These are phyloP conservation scores for Stercorarius parasiticus DNA, from an alignment of 2,113 vertebrate genomes.

Conservation along the genomic window DNA sequence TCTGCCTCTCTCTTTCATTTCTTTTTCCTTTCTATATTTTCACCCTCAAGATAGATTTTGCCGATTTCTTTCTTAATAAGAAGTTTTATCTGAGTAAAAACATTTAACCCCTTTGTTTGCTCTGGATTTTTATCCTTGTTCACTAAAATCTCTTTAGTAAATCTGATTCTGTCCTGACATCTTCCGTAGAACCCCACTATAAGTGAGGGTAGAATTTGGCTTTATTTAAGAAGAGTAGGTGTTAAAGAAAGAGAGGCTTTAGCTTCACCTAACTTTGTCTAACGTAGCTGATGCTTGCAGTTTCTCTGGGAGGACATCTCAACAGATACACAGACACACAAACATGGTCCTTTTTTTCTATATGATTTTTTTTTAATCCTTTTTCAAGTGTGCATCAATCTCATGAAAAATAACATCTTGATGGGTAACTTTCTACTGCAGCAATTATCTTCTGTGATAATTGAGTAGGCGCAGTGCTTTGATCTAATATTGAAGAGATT, in stretches of 20 bases:
- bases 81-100: not conserved
- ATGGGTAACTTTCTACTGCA: not conserved
- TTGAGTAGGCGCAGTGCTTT: not conserved
- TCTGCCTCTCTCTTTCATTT: not conserved
- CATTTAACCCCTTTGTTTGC: not conserved
- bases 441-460: not conserved
- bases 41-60: not conserved
- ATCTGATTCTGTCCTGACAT: not conserved
- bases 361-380: not conserved
- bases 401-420: not conserved
- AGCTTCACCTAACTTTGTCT: not conserved
- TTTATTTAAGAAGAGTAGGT: not conserved
- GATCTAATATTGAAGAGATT: not conserved
- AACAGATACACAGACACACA: not conserved
- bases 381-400: not conserved
- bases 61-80: not conserved
- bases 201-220: not conserved
- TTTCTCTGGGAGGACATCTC: not conserved
- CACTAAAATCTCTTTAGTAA: not conserved
- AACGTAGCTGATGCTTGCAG: not conserved
- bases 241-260: not conserved
- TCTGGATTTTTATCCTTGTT: not conserved
- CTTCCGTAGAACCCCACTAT: not conserved
- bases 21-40: not conserved
- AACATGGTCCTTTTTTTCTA: not conserved